phyloP scores from a whole-genome alignment of 1,140 invertebrate genomes.

The Nautilus pompilius region DNA sequence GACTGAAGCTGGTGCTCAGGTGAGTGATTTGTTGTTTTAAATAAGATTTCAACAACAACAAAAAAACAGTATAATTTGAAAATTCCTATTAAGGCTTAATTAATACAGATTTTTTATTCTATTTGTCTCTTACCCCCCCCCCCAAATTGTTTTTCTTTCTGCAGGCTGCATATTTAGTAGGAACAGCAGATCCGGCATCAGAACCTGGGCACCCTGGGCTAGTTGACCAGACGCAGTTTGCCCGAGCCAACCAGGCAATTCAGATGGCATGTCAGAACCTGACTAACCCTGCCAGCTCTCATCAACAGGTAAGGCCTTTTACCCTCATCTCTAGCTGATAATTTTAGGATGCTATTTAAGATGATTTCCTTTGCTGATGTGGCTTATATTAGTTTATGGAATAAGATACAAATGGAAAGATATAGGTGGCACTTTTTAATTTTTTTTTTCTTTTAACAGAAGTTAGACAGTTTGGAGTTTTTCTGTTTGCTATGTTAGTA shows the following conservation, averaged over 20 bases:
- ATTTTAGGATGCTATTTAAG: too few relatives aligned
- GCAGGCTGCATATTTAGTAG: conserved; percentile 91
- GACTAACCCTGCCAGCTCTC: conserved; percentile 71
- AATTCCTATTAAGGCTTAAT: neutral
- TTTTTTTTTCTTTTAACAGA: too few relatives aligned
- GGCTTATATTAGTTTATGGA: too few relatives aligned
- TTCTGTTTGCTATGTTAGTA: too few relatives aligned
- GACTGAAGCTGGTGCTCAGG: conserved; percentile 83
- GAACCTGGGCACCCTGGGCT: conserved; percentile 87
- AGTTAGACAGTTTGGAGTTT: too few relatives aligned
- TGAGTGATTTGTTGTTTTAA: conserved; percentile 19
- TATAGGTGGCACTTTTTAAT: too few relatives aligned
- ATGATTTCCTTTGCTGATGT: too few relatives aligned
- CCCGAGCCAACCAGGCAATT: conserved; percentile 84
- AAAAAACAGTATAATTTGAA: neutral
- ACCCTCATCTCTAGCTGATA: too few relatives aligned
- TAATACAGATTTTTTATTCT: neutral
- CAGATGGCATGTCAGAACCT: conserved; percentile 81
- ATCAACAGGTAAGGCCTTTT: conserved; percentile 66
- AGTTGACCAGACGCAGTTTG: conserved; percentile 87
- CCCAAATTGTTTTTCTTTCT: too few relatives aligned
- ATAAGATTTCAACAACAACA: neutral
- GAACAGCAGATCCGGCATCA: conserved; percentile 84
- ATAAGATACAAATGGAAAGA: too few relatives aligned
- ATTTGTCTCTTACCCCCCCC: neutral